Percentiles rank a stretch among this genome's conserved stretches.
phyloP scores from a whole-genome alignment of 2,888 invertebrate genomes.

The Esperia sulphurella region DNA sequence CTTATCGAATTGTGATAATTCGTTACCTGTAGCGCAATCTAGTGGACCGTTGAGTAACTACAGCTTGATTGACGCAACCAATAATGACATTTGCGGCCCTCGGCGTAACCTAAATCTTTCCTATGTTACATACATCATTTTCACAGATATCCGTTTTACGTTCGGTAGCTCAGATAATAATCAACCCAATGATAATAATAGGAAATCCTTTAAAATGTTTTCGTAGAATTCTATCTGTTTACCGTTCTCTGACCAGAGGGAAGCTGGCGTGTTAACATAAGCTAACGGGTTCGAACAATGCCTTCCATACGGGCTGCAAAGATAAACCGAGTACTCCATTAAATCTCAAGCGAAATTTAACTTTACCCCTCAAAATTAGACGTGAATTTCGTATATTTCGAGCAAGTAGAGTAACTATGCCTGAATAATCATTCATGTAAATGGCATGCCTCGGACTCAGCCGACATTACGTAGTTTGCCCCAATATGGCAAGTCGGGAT shows the following conservation, averaged over 20 bases:
- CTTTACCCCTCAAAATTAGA: constrained; percentile 25
- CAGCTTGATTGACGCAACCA: no score
- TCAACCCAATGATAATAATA: neutral
- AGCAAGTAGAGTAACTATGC: constrained; percentile 20
- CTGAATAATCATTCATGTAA: constrained; percentile 71
- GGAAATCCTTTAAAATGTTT: neutral
- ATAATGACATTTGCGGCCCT: no score
- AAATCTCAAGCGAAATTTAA: constrained; percentile 27
- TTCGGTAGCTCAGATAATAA: no score
- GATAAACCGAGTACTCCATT: constrained; percentile 50
- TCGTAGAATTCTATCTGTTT: constrained; percentile 4
- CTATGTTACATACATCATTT: no score
- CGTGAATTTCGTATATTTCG: constrained; percentile 26
- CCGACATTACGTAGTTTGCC: constrained; percentile 61
- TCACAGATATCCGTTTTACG: no score
- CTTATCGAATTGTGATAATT: no score
- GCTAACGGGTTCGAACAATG: constrained; percentile 52
- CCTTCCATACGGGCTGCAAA: constrained; percentile 47
- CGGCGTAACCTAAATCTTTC: no score
- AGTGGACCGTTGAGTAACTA: no score
- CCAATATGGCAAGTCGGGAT: constrained; percentile 49
- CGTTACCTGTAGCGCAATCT: no score
- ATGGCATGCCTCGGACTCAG: constrained; percentile 53
- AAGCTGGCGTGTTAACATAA: constrained; percentile 46
- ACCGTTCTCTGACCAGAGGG: constrained; percentile 6